Conservation (phyloP, 2,888 invertebrate species). For the Ectemnius lituratus region DNA sequence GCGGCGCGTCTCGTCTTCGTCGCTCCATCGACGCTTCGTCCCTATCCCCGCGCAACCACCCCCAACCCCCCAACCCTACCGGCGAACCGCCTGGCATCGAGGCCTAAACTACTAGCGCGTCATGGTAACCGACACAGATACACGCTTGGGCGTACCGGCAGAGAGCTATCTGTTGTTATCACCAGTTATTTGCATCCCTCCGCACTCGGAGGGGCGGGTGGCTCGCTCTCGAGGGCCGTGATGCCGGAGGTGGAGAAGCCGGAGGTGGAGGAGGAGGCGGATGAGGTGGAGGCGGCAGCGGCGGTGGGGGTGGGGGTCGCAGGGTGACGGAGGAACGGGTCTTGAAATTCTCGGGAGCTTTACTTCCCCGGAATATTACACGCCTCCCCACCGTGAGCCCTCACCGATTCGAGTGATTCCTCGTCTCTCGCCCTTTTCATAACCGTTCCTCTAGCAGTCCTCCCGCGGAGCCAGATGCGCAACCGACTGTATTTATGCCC, state of each 20-base stretch:
- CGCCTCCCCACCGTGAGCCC: conserved; percentile 60
- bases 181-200: conserved; percentile 76
- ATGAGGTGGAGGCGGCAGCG: neutral
- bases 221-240: conserved; percentile 46
- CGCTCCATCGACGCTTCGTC: neutral
- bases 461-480: conserved; percentile 58
- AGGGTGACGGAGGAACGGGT: conserved; percentile 41
- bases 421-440: conserved; percentile 58
- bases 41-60: neutral
- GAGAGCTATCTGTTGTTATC: conserved; percentile 76
- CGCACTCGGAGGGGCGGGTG: conserved; percentile 61
- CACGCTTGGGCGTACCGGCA: conserved; percentile 55
- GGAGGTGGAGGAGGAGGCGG: neutral
- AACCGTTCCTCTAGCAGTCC: conserved; percentile 38
- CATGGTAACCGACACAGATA: conserved; percentile 56
- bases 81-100: conserved; percentile 34
- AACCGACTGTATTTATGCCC: conserved; percentile 48
- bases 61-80: conserved; percentile 20
- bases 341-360: conserved; percentile 70
- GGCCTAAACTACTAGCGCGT: conserved; percentile 56
- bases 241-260: conserved; percentile 27
- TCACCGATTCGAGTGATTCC: conserved; percentile 64
- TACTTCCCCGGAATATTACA: conserved; percentile 73
- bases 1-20: conserved; percentile 20
- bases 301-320: conserved; percentile 13